These are phyloP conservation scores for Platichthys flesus DNA, from an alignment of 2,113 vertebrate genomes.

Conservation along the genomic window DNA sequence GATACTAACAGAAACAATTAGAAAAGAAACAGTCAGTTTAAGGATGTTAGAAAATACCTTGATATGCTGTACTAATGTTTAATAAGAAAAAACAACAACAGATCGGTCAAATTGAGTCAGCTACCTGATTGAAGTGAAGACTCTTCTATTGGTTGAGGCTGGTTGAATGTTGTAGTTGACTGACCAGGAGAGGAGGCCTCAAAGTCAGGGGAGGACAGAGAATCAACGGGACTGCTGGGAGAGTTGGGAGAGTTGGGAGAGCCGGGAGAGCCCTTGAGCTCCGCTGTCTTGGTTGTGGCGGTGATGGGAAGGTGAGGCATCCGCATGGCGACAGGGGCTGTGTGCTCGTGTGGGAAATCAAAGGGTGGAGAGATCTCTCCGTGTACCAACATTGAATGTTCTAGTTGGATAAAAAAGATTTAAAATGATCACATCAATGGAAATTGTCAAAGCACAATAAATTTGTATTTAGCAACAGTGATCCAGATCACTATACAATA, in stretches of 20 bases:
- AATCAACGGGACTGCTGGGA: constrained; percentile 67
- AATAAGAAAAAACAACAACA: too few relatives aligned
- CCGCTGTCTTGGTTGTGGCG: constrained; percentile 87
- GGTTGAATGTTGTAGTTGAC: constrained; percentile 60
- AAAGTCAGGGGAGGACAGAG: constrained; percentile 47
- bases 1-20: constrained; percentile 58
- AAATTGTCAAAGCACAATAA: neutral
- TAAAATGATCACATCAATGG: neutral
- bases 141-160: constrained; percentile 73
- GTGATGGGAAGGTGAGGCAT: constrained; percentile 93
- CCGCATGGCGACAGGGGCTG: constrained; percentile 81
- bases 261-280: constrained; percentile 64
- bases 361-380: constrained; percentile 68
- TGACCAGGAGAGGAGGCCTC: constrained; percentile 63
- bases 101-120: neutral
- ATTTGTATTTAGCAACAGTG: too few relatives aligned
- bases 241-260: constrained; percentile 54
- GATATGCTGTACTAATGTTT: neutral
- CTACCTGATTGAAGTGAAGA: constrained; percentile 80
- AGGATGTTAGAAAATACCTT: neutral
- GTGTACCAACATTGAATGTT: constrained; percentile 63
- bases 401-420: constrained; percentile 54
- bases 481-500: too few relatives aligned
- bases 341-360: constrained; percentile 79
- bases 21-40: neutral